Percentiles rank a stretch among this genome's conserved stretches.
These are phyloP conservation scores for Arnoldichthys spilopterus DNA, from an alignment of 2,797 vertebrate genomes.

Conservation along the genomic window DNA sequence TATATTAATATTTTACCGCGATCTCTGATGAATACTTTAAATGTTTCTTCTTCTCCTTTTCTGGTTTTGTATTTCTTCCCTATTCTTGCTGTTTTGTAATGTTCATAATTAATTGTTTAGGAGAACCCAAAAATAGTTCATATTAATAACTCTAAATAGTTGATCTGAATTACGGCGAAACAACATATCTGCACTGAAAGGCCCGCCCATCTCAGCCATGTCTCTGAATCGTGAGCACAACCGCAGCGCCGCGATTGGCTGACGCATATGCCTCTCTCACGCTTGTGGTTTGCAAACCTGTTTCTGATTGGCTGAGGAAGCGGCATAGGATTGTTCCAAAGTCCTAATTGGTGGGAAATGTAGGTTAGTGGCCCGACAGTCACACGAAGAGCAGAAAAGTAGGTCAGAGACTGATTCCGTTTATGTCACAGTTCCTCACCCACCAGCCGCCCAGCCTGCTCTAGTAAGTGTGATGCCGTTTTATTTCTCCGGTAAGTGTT, in stretches of 20 bases:
- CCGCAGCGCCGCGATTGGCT: conserved; percentile 37
- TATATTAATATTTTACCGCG: background rate
- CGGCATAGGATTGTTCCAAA: conserved; percentile 58
- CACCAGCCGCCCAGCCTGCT: conserved; percentile 34
- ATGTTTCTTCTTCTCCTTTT: too few species aligned
- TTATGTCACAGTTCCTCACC: conserved; percentile 79
- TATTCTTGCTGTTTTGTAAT: background rate
- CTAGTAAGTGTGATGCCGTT: conserved; percentile 35
- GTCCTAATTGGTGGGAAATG: conserved; percentile 90
- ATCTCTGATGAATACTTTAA: too few species aligned
- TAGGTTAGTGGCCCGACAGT: conserved; percentile 99
- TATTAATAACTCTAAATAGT: background rate
- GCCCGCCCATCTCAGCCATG: conserved; percentile 38
- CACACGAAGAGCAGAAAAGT: conserved; percentile 94
- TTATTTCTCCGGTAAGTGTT: conserved; percentile 48
- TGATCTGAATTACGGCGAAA: conserved; percentile 14
- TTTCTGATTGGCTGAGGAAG: conserved; percentile 71
- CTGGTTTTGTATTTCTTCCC: background rate
- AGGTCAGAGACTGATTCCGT: conserved; percentile 93
- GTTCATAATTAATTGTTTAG: background rate
- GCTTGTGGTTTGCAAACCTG: background rate
- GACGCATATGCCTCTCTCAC: conserved; percentile 55
- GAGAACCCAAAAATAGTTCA: background rate
- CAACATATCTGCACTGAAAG: conserved; percentile 20
- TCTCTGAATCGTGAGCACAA: conserved; percentile 24